Evolutionary conservation across 1,140 invertebrate species (phyloP).

Genomic region (Teleogryllus occipitalis): DNA sequence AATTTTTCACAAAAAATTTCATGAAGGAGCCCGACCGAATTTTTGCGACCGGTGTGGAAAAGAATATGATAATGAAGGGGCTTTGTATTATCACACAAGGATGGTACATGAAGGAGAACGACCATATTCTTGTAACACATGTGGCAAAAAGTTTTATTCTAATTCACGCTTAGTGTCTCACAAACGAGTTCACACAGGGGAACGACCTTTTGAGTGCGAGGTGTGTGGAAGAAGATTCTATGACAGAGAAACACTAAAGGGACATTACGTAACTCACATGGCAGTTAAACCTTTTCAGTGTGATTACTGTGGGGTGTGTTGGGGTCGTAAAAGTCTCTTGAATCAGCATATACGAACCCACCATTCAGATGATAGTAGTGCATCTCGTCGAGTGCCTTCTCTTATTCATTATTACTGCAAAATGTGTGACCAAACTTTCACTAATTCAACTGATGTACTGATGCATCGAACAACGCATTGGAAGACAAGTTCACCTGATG

Average conservation of each 20-base stretch:
- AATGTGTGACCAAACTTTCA: conserved; percentile 17
- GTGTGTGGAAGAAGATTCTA: conserved; percentile 19
- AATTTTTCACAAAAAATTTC: conserved; percentile 16
- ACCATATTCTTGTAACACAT: conserved; percentile 11
- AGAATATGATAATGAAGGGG: conserved; percentile 18
- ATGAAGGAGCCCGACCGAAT: conserved; percentile 15
- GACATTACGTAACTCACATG: conserved; percentile 42
- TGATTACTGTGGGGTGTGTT: conserved; percentile 42
- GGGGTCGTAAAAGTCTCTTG: conserved; percentile 15
- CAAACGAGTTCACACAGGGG: conserved; percentile 19
- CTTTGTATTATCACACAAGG: conserved; percentile 15
- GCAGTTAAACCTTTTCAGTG: conserved; percentile 45
- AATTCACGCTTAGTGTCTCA: conserved; percentile 12
- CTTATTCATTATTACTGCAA: conserved; percentile 19
- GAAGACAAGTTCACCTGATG: background rate
- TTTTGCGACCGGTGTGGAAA: conserved; percentile 14
- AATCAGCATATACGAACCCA: conserved; percentile 14
- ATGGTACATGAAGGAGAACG: conserved; percentile 17
- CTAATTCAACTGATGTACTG: conserved; percentile 16
- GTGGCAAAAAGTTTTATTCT: conserved; percentile 17
- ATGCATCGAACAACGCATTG: conserved; percentile 16
- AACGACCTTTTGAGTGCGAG: conserved; percentile 19
- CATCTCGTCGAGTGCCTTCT: conserved; percentile 12
- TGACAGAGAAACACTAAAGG: conserved; percentile 18
- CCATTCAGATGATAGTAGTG: background rate